These are phyloP conservation scores for Nomada flava DNA, from an alignment of 2,888 invertebrate genomes.

Conservation along the genomic window DNA sequence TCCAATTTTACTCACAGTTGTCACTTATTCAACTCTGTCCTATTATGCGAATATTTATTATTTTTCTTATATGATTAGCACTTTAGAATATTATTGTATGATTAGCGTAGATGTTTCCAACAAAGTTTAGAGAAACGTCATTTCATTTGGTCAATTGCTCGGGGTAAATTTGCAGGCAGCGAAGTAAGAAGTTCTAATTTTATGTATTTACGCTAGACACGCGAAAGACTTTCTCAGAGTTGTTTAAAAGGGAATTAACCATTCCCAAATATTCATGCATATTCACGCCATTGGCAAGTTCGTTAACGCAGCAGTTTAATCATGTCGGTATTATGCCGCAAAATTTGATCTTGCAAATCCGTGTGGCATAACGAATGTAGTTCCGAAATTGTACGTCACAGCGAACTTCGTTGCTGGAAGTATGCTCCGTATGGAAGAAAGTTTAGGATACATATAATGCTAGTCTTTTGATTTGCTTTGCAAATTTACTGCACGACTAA, in stretches of 20 bases:
- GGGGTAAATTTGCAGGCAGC: conserved; percentile 8
- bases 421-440: background rate
- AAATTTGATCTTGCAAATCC: conserved; percentile 66
- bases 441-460: background rate
- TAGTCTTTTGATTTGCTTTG: background rate
- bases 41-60: too few species aligned
- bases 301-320: conserved; percentile 65
- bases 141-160: conserved; percentile 22
- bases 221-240: conserved; percentile 49
- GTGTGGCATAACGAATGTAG: conserved; percentile 55
- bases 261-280: conserved; percentile 62
- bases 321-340: conserved; percentile 62
- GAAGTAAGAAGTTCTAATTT: conserved; percentile 55
- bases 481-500: background rate
- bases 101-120: background rate
- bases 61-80: background rate
- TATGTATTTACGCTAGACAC: conserved; percentile 47
- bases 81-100: background rate
- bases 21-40: too few species aligned
- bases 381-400: conserved; percentile 37
- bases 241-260: conserved; percentile 64
- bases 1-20: too few species aligned
- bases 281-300: conserved; percentile 59
- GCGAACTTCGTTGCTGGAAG: background rate
- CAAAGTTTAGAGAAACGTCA: background rate